A percentile compares a stretch with the other conserved stretches of the same genome.
These are phyloP conservation scores for Drosophila tristis DNA, from an alignment of 1,140 invertebrate genomes.

Conservation along the genomic window DNA sequence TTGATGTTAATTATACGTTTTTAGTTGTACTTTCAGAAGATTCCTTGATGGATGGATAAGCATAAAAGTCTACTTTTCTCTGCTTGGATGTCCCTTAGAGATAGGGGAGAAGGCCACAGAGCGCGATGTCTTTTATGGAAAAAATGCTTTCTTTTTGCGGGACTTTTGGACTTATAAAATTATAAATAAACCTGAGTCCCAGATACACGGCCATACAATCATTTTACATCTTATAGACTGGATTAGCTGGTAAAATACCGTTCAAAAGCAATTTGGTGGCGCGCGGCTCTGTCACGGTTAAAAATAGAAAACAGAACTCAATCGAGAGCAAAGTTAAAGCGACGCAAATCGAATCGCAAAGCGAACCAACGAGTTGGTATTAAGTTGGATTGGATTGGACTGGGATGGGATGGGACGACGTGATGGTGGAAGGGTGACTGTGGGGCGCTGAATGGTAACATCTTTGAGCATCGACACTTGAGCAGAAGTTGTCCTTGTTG, in stretches of 20 bases:
- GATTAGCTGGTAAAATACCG: conserved; percentile 41
- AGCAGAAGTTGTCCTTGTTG: conserved; percentile 68
- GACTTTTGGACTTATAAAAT: too few relatives aligned
- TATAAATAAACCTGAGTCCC: too few relatives aligned
- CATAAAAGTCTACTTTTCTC: not conserved
- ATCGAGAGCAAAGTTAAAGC: conserved; percentile 72
- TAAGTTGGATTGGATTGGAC: conserved; percentile 11
- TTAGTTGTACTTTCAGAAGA: conserved; percentile 42
- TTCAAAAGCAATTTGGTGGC: conserved; percentile 38
- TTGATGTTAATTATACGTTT: conserved; percentile 73
- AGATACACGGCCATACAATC: too few relatives aligned
- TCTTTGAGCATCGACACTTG: conserved; percentile 64
- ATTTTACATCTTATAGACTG: conserved; percentile 12
- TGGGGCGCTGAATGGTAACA: conserved; percentile 7
- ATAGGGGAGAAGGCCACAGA: too few relatives aligned
- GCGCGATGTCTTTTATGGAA: too few relatives aligned
- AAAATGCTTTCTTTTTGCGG: too few relatives aligned
- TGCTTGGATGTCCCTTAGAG: not conserved
- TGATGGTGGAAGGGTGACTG: too few relatives aligned
- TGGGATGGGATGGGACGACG: not conserved
- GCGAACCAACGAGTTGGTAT: conserved; percentile 54
- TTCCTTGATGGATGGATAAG: conserved; percentile 57
- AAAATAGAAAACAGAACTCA: conserved; percentile 59
- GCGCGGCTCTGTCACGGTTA: conserved; percentile 14
- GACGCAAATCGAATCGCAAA: conserved; percentile 72